Base-by-base conservation (phyloP, 1,140 invertebrate genomes). In the Papilio machaon region DNA sequence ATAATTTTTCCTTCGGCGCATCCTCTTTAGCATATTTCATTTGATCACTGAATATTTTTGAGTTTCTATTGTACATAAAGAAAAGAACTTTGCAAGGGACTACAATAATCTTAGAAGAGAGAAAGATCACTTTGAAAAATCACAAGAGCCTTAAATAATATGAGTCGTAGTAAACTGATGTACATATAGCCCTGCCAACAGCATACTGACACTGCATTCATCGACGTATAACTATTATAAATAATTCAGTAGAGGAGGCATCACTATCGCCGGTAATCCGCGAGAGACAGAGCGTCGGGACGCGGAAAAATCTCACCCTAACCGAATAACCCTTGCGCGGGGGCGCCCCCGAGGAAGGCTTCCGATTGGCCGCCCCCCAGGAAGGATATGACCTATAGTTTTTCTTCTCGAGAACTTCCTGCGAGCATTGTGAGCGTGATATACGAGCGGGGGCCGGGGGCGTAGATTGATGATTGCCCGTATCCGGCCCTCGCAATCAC, bases 341-440 rank as follows among this genome's bases (percentile, higher is more conserved):
- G 84, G 77, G 38, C 30, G 60, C 60, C 54, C 54, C 54, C 64
- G 83, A 82, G 82, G 81, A 85, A 80, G 85, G 86, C 86, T 91
- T 94, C 92, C 93, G 93, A 94, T 94, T 94, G 92, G 92, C 90
- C 90, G 89, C 85, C 88, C 85, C 89, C 87, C 90, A 87, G 92
- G 93, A 94, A 94, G 93, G 93, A 94, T 94, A 93, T 94, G 92
- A 94, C 92, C 93, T 94, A 94, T 94, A 94, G 91, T 92, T 92
- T 92, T 91, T 92, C 90, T 92, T 92, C 91, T 92, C 91, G 93
- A 94, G 93, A 93, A 93, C 92, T 93, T 93, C 93, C 93, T 90
- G 64, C 87, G 89, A 85, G 87, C 90, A 93, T 93, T 94, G 91
- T 93, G 87, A 90, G 88, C 90, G 90, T 94, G 93, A 94, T 94